phyloP scores from a whole-genome alignment of 2,797 vertebrate species.

The Phoebastria nigripes region DNA sequence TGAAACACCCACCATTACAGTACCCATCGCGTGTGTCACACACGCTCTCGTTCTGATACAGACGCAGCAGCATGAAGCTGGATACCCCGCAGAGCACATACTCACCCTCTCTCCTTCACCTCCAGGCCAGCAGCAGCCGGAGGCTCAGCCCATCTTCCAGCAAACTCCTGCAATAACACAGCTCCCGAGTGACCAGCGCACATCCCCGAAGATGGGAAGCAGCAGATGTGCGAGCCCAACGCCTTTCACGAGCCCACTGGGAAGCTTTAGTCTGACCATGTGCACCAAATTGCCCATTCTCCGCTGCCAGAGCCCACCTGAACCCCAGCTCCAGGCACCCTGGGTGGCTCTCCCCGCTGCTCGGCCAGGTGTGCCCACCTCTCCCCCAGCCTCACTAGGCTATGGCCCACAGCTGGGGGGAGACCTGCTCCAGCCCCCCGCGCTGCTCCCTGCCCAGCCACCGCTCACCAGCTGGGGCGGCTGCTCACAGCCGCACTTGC shows the following conservation, averaged over 20 bases:
- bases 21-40: fast-evolving
- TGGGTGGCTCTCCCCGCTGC: fast-evolving
- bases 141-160: fast-evolving
- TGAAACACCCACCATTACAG: too few species aligned
- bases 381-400: fast-evolving
- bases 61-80: fast-evolving
- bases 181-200: fast-evolving
- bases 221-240: fast-evolving
- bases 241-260: neutral
- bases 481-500: fast-evolving
- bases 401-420: neutral
- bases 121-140: fast-evolving
- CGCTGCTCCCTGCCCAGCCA: fast-evolving
- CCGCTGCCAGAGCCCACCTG: fast-evolving
- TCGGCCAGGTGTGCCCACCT: fast-evolving
- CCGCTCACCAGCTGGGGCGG: neutral
- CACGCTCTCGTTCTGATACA: fast-evolving
- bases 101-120: neutral
- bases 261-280: fast-evolving
- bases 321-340: too few species aligned
- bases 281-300: fast-evolving
- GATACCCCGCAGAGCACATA: fast-evolving
- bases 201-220: fast-evolving
- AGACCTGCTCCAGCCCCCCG: fast-evolving
- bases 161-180: neutral